These are phyloP conservation scores for Nothocercus julius DNA, from an alignment of 2,113 vertebrate genomes.

Conservation along the genomic window DNA sequence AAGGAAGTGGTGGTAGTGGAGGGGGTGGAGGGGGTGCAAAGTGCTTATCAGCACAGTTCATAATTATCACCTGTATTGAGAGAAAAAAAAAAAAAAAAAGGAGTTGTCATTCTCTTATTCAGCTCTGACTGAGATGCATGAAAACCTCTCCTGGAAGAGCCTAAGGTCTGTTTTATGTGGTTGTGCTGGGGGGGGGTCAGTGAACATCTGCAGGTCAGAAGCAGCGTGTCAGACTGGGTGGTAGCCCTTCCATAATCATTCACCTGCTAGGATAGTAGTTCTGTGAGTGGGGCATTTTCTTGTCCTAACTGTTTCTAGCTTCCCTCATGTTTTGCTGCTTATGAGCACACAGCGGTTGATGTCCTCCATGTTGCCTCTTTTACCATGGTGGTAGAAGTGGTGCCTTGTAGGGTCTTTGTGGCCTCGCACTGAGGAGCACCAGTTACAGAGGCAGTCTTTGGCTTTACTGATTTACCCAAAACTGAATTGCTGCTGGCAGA, in stretches of 20 bases:
- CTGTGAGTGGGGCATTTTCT: background rate
- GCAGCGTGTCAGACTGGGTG: fast-evolving
- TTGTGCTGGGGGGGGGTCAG: background rate
- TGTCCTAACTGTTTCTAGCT: background rate
- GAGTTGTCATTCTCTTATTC: background rate
- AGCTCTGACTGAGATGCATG: background rate
- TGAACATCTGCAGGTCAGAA: background rate
- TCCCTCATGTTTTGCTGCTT: background rate
- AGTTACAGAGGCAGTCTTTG: background rate
- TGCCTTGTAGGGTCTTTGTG: background rate
- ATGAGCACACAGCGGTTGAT: background rate
- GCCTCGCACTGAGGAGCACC: background rate
- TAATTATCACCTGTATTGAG: background rate
- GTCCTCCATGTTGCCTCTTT: background rate
- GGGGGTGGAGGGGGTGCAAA: background rate
- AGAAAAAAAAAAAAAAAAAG: background rate
- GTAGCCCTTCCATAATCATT: background rate
- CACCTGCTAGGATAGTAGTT: background rate
- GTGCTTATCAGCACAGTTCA: background rate
- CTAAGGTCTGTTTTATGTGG: background rate
- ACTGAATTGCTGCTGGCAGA: background rate
- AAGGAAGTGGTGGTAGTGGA: background rate
- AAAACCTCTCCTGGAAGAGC: background rate
- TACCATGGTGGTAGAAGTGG: background rate
- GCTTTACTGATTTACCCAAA: background rate